phyloP scores from a whole-genome alignment of 1,140 invertebrate species.

The Dryas iulia region DNA sequence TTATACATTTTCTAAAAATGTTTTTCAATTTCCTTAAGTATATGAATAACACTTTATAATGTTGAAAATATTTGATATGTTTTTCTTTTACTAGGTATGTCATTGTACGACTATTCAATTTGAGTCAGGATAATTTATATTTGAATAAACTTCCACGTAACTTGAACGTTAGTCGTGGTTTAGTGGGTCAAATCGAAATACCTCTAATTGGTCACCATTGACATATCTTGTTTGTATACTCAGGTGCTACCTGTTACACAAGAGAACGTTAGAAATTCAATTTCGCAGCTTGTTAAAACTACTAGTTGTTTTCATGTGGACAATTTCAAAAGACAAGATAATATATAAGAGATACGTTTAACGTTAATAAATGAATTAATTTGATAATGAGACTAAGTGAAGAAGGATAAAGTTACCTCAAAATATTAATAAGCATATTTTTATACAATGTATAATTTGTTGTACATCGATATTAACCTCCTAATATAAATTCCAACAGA shows the following conservation, averaged over 20 bases:
- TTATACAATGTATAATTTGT: no score
- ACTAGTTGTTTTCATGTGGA: neutral
- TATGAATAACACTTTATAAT: no score
- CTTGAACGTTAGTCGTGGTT: neutral
- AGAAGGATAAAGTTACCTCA: no score
- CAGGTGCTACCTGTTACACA: constrained; percentile 3
- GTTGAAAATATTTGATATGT: no score
- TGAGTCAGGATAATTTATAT: neutral
- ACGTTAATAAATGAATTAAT: neutral
- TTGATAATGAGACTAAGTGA: no score
- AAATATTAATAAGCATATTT: no score
- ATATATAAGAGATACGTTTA: neutral
- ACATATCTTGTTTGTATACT: constrained; percentile 15
- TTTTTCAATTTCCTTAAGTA: no score
- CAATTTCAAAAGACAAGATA: neutral
- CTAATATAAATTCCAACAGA: no score
- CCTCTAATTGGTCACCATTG: constrained; percentile 18
- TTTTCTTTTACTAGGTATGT: neutral
- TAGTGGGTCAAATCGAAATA: constrained; percentile 21
- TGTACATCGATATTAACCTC: no score
- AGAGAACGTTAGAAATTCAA: constrained; percentile 3
- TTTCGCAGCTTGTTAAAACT: neutral
- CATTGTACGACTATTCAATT: neutral
- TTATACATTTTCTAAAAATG: no score
- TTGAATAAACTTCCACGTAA: neutral